A percentile compares a stretch with the other conserved stretches of the same genome.
phyloP scores from a whole-genome alignment of 64 coral and sea anemone genomes.

The Montipora efflorescens region DNA sequence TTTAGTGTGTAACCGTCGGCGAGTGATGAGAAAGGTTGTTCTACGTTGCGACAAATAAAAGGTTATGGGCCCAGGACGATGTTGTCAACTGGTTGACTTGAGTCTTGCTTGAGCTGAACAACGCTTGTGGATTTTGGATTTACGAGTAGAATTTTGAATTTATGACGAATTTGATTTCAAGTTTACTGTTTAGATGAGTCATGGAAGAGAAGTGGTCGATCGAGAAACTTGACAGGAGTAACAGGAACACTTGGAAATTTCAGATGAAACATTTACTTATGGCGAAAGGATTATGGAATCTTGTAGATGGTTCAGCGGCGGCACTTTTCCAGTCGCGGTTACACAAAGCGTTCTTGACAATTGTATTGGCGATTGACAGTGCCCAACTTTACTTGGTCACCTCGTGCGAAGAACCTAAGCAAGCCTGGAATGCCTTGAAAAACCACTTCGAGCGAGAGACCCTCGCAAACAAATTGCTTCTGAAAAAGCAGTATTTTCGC shows the following conservation, averaged over 20 bases:
- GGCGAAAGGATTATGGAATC: neutral
- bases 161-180: too few relatives aligned
- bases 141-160: too few relatives aligned
- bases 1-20: too few relatives aligned
- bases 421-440: conserved; percentile 52
- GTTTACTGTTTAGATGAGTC: too few relatives aligned
- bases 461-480: conserved; percentile 31
- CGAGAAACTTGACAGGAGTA: neutral
- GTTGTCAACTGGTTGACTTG: too few relatives aligned
- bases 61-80: too few relatives aligned
- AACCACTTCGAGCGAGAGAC: conserved; percentile 36
- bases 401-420: conserved; percentile 20
- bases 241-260: too few relatives aligned
- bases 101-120: too few relatives aligned
- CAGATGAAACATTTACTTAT: too few relatives aligned
- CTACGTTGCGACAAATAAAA: too few relatives aligned
- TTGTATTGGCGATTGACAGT: conserved; percentile 36
- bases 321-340: neutral
- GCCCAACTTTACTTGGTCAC: conserved; percentile 47
- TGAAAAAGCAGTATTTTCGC: conserved; percentile 61
- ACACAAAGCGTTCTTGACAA: conserved; percentile 35
- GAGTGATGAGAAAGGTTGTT: neutral
- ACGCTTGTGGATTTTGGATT: too few relatives aligned
- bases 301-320: neutral
- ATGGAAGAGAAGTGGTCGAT: neutral